Conservation (phyloP, 2,888 invertebrate species). For the Rhagonycha fulva region DNA sequence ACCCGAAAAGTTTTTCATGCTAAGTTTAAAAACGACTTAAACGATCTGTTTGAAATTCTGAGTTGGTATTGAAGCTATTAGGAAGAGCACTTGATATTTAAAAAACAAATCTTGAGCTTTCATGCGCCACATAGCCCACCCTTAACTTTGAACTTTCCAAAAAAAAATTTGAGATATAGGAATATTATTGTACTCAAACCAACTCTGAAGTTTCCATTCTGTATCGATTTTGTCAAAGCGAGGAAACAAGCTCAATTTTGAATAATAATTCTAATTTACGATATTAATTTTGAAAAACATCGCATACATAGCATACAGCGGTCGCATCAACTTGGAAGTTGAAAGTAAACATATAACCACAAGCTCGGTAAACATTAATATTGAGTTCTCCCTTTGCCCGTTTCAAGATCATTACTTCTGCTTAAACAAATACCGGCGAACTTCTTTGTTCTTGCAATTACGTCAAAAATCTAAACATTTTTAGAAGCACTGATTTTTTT, state of each 20-base stretch:
- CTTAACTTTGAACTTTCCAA: no score
- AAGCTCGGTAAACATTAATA: constrained; percentile 37
- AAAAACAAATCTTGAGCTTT: no score
- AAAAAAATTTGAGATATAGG: no score
- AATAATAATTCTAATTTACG: constrained; percentile 20
- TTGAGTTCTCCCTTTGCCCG: constrained; percentile 28
- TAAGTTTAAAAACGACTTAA: no score
- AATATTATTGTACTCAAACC: no score
- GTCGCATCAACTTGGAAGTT: constrained; percentile 31
- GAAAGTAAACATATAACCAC: constrained; percentile 38
- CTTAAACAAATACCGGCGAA: constrained; percentile 15
- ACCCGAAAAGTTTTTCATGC: no score
- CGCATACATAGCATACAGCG: constrained; percentile 15
- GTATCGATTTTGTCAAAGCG: neutral
- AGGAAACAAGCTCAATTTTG: neutral
- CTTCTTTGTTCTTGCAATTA: neutral
- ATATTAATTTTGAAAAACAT: constrained; percentile 22
- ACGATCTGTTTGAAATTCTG: no score
- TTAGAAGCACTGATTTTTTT: neutral
- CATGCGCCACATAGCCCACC: no score
- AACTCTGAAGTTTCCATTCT: neutral
- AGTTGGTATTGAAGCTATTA: no score
- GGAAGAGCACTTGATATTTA: no score
- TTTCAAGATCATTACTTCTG: constrained; percentile 26
- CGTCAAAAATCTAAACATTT: neutral